Evolutionary conservation across 2,888 invertebrate species (phyloP).

Genomic region (Caenorhabditis auriculariae): DNA sequence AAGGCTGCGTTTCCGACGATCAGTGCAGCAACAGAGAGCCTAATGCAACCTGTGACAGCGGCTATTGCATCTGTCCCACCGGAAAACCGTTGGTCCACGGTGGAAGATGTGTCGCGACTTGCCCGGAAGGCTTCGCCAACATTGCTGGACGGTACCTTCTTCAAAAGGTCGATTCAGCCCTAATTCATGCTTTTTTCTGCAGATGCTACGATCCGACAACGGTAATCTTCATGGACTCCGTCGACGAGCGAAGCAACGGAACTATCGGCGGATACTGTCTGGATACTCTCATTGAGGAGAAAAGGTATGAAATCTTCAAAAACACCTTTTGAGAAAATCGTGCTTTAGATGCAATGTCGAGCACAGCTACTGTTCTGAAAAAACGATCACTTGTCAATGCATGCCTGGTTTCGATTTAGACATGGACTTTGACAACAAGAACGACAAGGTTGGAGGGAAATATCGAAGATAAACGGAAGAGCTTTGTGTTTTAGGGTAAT

Average conservation of each 20-base stretch:
- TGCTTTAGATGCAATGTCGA: conserved; percentile 45
- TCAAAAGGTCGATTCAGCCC: neutral
- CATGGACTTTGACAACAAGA: conserved; percentile 57
- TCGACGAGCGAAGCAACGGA: conserved; percentile 60
- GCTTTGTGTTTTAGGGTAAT: conserved; percentile 26
- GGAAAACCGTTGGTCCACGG: conserved; percentile 54
- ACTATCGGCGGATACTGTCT: conserved; percentile 61
- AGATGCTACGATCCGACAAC: conserved; percentile 62
- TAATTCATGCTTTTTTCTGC: neutral
- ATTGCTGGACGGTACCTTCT: conserved; percentile 52
- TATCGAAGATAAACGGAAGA: neutral
- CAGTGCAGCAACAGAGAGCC: conserved; percentile 54
- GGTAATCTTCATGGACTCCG: conserved; percentile 63
- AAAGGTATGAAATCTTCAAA: conserved; percentile 26
- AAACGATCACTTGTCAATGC: conserved; percentile 59
- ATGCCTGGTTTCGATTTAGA: conserved; percentile 58
- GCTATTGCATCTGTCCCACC: conserved; percentile 58
- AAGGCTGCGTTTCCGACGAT: conserved; percentile 57
- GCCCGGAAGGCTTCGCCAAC: conserved; percentile 61
- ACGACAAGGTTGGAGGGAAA: conserved; percentile 41
- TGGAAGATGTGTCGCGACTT: conserved; percentile 52
- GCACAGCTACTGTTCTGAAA: conserved; percentile 60
- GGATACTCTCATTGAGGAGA: conserved; percentile 59
- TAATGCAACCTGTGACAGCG: conserved; percentile 54
- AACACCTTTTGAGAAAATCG: neutral